These are phyloP conservation scores for Theonella swinhoei DNA, from an alignment of 37 sponge, comb jelly and placozoan genomes.

Conservation along the genomic window DNA sequence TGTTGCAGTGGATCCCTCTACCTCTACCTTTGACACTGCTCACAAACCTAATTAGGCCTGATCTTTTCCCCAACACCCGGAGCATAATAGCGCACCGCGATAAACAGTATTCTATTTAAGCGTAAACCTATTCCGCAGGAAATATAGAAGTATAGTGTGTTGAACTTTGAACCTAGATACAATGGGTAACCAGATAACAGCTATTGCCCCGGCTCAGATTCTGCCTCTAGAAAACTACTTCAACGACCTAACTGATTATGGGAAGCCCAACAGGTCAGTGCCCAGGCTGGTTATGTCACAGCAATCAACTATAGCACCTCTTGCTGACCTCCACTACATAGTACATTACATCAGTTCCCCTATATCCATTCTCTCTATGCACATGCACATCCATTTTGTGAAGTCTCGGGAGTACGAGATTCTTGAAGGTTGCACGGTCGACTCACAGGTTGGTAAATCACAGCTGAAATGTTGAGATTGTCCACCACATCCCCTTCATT, in stretches of 20 bases:
- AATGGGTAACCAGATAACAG: constrained; percentile 91
- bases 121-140: no score
- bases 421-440: constrained; percentile 92
- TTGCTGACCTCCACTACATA: not conserved
- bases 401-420: constrained; percentile 94
- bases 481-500: not conserved
- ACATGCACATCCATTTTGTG: not conserved
- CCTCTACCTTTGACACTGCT: no score
- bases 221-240: constrained; percentile 92
- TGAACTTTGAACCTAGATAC: not conserved
- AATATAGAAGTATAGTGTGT: not conserved
- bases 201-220: constrained; percentile 86
- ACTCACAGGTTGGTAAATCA: constrained; percentile 64
- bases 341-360: not conserved
- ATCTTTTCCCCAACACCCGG: not conserved
- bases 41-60: no score
- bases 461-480: not conserved
- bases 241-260: constrained; percentile 66
- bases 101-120: not conserved
- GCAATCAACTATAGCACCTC: not conserved
- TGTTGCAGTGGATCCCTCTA: not conserved
- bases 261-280: constrained; percentile 46
- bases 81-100: no score
- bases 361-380: not conserved
- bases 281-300: not conserved